Base-by-base conservation (phyloP, 1,140 invertebrate species). In the Gonatopus flavifemur region DNA sequence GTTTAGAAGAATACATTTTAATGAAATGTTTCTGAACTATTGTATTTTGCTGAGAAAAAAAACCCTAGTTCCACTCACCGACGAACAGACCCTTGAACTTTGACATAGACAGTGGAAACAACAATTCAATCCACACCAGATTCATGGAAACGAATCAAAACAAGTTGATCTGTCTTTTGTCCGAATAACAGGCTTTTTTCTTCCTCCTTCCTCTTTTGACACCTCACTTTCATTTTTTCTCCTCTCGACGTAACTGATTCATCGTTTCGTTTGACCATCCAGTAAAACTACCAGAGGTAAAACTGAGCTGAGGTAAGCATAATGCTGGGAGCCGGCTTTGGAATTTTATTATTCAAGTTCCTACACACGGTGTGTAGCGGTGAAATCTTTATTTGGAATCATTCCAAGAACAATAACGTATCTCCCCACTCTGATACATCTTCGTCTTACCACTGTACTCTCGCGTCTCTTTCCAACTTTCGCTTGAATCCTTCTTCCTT, bases 301-400 rank as follows among this genome's bases (percentile, higher is more conserved):
- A 65, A 67, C 50, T 63, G 64, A 70, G 57, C 67, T 54, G 51
- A 63, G 59, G 60, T 67, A 69, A 69, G 57, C 60, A 52, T 32
- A 54, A 39, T 25, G 31, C 44, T 18, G n/a, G n/a, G 59, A 48
- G 52, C 67, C 62, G 61, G 72, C 66, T 57, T 54, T 48, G 48
- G 63, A 62, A 74, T 72, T 77, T 77, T 76, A 77, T 77, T 76
- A 74, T 74, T 72, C 74, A 66, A 60, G 71, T 72, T 75, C 62
- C 62, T 70, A 64, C 55, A 64, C 56, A 56, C 59, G 50, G 55
- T 49, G 63, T 40, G 36, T 47, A 47, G 59, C 67, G 60, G 61
- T 70, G 68, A 75, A 78, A 78, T 77, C 76, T 78, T 78, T 77
- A 78, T 78, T 77, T 77, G 67, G 64, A 76, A 78, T 78, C 76